These are phyloP conservation scores for Cettia cetti DNA, from an alignment of 2,113 vertebrate genomes.

Conservation along the genomic window DNA sequence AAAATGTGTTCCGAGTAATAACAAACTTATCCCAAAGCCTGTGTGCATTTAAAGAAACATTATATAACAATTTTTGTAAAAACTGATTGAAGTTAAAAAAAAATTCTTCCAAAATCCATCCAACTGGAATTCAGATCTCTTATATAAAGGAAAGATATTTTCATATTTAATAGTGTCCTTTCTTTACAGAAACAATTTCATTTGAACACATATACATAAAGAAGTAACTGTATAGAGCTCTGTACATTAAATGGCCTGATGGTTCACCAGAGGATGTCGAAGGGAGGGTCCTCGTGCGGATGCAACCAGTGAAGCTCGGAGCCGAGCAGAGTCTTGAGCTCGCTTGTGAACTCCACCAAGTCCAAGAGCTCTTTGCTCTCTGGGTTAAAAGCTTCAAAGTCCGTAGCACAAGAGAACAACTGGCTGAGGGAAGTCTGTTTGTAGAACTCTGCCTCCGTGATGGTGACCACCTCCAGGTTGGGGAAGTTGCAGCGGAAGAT, in stretches of 20 bases:
- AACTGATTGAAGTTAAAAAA: constrained; percentile 78
- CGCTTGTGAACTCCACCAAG: constrained; percentile 89
- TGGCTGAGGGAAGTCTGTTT: constrained; percentile 91
- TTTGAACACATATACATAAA: constrained; percentile 83
- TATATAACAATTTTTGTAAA: constrained; percentile 74
- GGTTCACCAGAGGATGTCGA: constrained; percentile 73
- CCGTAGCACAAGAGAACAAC: constrained; percentile 87
- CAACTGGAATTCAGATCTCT: constrained; percentile 77
- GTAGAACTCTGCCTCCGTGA: constrained; percentile 90
- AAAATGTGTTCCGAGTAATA: constrained; percentile 76
- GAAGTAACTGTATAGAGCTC: constrained; percentile 73
- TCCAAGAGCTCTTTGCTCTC: constrained; percentile 93
- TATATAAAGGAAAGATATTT: constrained; percentile 83
- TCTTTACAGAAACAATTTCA: constrained; percentile 80
- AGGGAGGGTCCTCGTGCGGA: constrained; percentile 61
- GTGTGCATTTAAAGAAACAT: constrained; percentile 77
- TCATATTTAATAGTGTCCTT: constrained; percentile 84
- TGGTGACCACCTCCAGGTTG: constrained; percentile 88
- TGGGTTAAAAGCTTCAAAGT: constrained; percentile 86
- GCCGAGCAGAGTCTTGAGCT: constrained; percentile 88
- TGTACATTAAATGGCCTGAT: constrained; percentile 64
- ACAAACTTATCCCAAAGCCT: constrained; percentile 77
- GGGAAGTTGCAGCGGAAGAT: constrained; percentile 89
- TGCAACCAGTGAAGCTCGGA: constrained; percentile 87
- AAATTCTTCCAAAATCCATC: constrained; percentile 78